Percentiles rank a stretch among this genome's conserved stretches.
Conservation (phyloP, 2,113 vertebrate genomes). For the Lophotis ruficrista region DNA sequence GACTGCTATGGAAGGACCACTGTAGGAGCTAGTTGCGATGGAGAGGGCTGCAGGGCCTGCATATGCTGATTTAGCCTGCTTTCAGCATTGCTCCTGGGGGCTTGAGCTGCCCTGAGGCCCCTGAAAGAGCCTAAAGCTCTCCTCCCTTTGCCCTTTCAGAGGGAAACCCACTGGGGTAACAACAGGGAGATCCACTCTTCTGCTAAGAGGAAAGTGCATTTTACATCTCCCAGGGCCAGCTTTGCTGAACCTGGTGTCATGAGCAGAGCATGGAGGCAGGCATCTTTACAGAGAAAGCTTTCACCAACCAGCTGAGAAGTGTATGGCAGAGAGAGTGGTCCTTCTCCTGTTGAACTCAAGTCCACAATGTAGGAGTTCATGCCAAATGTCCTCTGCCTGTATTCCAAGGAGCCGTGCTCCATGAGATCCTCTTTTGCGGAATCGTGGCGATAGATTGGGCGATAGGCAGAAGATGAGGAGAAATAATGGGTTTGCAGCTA, state of each 20-base stretch:
- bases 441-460: not conserved
- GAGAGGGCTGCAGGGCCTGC: not conserved
- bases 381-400: not conserved
- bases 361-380: not conserved
- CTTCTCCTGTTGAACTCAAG: not conserved
- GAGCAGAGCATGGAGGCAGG: not conserved
- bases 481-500: constrained; percentile 20
- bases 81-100: not conserved
- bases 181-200: not conserved
- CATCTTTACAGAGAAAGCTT: not conserved
- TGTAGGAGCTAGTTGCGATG: not conserved
- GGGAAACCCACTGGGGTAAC: not conserved
- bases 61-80: not conserved
- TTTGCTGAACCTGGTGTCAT: not conserved
- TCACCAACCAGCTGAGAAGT: not conserved
- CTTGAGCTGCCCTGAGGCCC: not conserved
- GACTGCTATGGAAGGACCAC: not conserved
- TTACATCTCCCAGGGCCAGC: not conserved
- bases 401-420: not conserved
- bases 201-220: not conserved
- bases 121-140: not conserved
- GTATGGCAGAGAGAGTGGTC: not conserved
- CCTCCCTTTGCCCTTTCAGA: not conserved
- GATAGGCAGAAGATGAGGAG: not conserved
- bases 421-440: not conserved